Conservation (phyloP, 2,113 vertebrate genomes). For the Pavo muticus region DNA sequence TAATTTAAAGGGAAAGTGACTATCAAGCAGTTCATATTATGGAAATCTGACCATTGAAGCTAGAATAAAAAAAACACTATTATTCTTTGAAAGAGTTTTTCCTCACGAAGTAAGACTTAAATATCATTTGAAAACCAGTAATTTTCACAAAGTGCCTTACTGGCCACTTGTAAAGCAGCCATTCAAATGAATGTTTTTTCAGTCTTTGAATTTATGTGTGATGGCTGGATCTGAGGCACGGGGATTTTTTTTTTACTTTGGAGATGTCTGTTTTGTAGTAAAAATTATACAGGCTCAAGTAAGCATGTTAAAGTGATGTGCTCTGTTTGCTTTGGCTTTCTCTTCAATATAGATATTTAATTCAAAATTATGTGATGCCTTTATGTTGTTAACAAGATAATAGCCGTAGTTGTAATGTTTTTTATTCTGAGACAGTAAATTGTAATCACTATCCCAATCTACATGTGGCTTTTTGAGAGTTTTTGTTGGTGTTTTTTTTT, state of each 20-base stretch:
- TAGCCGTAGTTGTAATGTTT: background rate
- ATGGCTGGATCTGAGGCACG: slow-evolving; percentile 8
- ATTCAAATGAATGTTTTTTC: slow-evolving; percentile 56
- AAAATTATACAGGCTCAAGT: background rate
- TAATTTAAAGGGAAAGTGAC: slow-evolving; percentile 84
- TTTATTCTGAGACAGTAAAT: background rate
- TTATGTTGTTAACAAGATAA: background rate
- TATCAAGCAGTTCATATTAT: slow-evolving; percentile 82
- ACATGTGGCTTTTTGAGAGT: background rate
- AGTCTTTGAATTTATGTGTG: slow-evolving; percentile 53
- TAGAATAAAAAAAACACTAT: slow-evolving; percentile 71
- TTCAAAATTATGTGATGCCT: background rate
- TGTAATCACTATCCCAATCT: background rate
- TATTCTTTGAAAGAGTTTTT: slow-evolving; percentile 79
- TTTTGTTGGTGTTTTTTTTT: background rate
- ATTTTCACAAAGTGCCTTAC: slow-evolving; percentile 70
- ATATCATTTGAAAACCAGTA: slow-evolving; percentile 70
- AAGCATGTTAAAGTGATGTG: background rate
- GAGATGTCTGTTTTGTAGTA: background rate
- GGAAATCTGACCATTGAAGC: slow-evolving; percentile 80
- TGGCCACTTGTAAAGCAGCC: slow-evolving; percentile 28
- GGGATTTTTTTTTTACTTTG: slow-evolving; percentile 17
- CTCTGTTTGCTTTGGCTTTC: background rate
- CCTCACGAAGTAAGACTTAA: slow-evolving; percentile 71
- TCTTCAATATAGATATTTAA: background rate